Evolutionary conservation across 2,888 invertebrate species (phyloP).

Genomic region (Monoplex corrugatus): DNA sequence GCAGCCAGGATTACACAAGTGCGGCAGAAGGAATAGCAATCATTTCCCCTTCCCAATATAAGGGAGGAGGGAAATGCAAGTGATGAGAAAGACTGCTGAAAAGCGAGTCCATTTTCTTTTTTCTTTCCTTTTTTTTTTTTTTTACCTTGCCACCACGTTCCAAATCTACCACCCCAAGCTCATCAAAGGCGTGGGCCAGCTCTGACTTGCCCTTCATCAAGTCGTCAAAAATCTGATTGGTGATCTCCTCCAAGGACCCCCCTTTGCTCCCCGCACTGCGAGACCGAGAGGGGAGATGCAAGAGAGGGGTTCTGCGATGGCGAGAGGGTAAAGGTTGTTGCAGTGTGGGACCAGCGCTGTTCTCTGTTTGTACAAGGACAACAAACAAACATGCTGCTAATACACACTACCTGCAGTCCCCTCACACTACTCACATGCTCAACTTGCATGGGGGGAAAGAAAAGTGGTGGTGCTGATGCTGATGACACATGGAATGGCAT

Average conservation of each 20-base stretch:
- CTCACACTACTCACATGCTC: not conserved
- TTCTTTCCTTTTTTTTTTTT: no score
- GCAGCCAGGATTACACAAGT: not conserved
- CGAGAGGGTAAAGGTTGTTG: conserved; percentile 22
- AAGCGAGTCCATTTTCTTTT: no score
- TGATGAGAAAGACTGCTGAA: no score
- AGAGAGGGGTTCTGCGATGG: conserved; percentile 48
- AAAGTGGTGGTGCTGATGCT: not conserved
- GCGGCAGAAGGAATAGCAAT: not conserved
- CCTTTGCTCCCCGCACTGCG: conserved; percentile 43
- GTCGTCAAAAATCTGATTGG: conserved; percentile 77
- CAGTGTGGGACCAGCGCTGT: not conserved
- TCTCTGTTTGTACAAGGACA: conserved; percentile 38
- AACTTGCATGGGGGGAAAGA: not conserved
- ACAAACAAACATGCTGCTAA: conserved; percentile 42
- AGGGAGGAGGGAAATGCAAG: no score
- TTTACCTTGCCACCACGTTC: conserved; percentile 56
- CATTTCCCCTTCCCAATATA: no score
- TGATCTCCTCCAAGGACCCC: conserved; percentile 72
- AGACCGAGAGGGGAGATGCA: conserved; percentile 37
- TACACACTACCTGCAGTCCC: not conserved
- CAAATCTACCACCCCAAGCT: conserved; percentile 77
- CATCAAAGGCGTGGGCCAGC: conserved; percentile 77
- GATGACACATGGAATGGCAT: not conserved
- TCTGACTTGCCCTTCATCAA: conserved; percentile 75